phyloP scores from a whole-genome alignment of 2,113 vertebrate genomes.

The Nyctibius bracteatus region DNA sequence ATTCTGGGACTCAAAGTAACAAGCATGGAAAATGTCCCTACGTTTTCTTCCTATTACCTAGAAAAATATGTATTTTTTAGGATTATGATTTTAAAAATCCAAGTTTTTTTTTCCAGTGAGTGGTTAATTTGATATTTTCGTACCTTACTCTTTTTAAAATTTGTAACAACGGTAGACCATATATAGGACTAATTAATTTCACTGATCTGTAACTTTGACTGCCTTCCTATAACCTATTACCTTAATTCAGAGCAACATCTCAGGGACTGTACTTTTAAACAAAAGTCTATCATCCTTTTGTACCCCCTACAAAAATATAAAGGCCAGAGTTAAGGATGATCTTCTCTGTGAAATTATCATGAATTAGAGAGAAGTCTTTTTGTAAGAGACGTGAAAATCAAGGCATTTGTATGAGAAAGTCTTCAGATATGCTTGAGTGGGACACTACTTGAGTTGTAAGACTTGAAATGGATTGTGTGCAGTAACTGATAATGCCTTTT shows the following conservation, averaged over 20 bases:
- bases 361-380: neutral
- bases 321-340: neutral
- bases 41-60: neutral
- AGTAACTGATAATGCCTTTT: neutral
- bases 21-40: constrained; percentile 21
- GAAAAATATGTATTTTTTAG: constrained; percentile 42
- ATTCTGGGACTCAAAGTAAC: constrained; percentile 48
- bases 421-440: neutral
- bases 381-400: neutral
- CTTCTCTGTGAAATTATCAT: neutral
- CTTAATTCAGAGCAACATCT: neutral
- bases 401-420: neutral
- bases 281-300: neutral
- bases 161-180: neutral
- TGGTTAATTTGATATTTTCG: neutral
- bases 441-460: neutral
- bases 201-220: neutral
- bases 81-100: constrained; percentile 10
- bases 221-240: neutral
- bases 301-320: neutral
- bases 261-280: neutral
- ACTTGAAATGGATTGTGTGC: neutral
- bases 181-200: neutral
- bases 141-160: neutral
- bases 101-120: neutral